Conservation (phyloP, 2,888 invertebrate genomes). For the Lobophora halterata region DNA sequence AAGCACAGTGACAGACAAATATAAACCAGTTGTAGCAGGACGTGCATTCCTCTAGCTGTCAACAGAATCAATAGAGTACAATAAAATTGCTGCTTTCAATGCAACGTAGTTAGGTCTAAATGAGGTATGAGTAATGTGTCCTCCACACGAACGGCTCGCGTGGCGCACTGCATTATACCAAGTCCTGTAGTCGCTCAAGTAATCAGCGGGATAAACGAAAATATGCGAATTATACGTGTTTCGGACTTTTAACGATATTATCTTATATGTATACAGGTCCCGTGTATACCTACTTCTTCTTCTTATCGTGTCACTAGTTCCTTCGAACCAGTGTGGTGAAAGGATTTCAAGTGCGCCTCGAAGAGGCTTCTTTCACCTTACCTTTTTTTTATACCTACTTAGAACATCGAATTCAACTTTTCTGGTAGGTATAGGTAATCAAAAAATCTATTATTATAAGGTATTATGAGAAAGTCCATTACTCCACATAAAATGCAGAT, state of each 20-base stretch:
- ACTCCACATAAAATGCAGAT: conserved; percentile 6
- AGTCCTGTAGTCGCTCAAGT: conserved; percentile 33
- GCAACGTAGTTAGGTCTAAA: conserved; percentile 74
- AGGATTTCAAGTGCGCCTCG: no score
- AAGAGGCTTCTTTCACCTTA: no score
- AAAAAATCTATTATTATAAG: background rate
- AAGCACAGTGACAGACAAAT: conserved; percentile 55
- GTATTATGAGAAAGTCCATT: conserved; percentile 1
- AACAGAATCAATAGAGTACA: conserved; percentile 76
- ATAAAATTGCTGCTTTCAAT: conserved; percentile 76
- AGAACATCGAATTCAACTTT: no score
- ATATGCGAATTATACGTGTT: no score
- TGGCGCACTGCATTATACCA: conserved; percentile 58
- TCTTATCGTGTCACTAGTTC: no score
- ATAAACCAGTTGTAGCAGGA: conserved; percentile 56
- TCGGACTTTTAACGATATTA: no score
- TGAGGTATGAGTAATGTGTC: conserved; percentile 77
- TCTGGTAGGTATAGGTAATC: no score
- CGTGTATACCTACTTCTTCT: no score
- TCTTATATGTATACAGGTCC: no score
- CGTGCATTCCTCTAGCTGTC: conserved; percentile 60
- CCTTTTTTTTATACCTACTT: no score
- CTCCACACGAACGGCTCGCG: conserved; percentile 69
- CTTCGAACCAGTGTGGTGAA: no score
- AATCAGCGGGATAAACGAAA: no score